Conservation (phyloP, 2,888 invertebrate genomes). For the Scelioninae gen. 2 region DNA sequence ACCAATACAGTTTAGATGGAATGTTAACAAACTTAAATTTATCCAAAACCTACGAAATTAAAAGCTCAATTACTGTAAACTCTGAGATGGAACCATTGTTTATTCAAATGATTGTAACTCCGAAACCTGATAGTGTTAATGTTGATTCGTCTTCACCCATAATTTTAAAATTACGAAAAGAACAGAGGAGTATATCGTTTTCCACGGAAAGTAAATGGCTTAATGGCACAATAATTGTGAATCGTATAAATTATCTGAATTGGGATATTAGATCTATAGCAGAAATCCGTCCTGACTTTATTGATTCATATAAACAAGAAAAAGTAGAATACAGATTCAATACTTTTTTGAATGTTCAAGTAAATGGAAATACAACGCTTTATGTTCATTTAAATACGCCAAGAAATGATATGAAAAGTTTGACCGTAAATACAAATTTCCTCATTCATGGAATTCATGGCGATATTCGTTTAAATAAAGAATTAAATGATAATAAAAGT, state of each 20-base stretch:
- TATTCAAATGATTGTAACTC: conserved; percentile 55
- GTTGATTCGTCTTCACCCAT: conserved; percentile 29
- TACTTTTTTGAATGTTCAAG: conserved; percentile 67
- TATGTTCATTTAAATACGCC: conserved; percentile 74
- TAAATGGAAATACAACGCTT: conserved; percentile 69
- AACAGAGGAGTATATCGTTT: conserved; percentile 61
- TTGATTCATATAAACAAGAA: conserved; percentile 24
- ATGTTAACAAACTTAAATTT: conserved; percentile 62
- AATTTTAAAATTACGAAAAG: conserved; percentile 60
- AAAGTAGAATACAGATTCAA: conserved; percentile 60
- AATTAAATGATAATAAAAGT: conserved; percentile 75
- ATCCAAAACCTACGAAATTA: conserved; percentile 27
- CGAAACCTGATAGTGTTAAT: conserved; percentile 30
- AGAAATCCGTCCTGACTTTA: conserved; percentile 42
- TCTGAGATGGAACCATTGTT: conserved; percentile 34
- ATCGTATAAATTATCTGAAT: conserved; percentile 66
- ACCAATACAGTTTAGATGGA: conserved; percentile 63
- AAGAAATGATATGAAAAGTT: conserved; percentile 73
- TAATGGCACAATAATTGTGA: conserved; percentile 62
- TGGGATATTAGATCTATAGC: conserved; percentile 64
- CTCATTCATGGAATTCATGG: conserved; percentile 69
- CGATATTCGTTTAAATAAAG: conserved; percentile 68
- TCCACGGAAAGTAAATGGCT: conserved; percentile 37
- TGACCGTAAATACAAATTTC: conserved; percentile 72
- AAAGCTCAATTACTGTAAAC: conserved; percentile 17